Percentiles rank a stretch among this genome's conserved stretches.
phyloP scores from a whole-genome alignment of 2,113 vertebrate species.

The Scytalopus superciliaris region DNA sequence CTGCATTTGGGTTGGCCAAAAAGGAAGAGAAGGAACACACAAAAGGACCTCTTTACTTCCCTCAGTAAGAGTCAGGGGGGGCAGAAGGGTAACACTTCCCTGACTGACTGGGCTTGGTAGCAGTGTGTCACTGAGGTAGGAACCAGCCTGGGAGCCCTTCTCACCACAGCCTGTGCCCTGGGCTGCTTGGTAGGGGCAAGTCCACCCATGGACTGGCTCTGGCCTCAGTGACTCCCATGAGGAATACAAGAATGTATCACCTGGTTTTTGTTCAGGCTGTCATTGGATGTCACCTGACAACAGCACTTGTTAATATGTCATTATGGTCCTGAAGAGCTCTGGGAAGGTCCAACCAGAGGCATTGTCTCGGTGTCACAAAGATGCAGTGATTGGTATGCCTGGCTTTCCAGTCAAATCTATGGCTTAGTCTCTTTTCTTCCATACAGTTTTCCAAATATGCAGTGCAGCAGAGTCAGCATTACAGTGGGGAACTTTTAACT shows the following conservation, averaged over 20 bases:
- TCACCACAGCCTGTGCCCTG: not conserved
- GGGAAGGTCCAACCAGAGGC: not conserved
- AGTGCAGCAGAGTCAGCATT: not conserved
- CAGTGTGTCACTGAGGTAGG: not conserved
- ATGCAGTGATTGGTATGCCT: not conserved
- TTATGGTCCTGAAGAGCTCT: not conserved
- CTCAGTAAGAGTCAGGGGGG: not conserved
- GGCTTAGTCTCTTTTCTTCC: not conserved
- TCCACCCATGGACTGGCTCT: not conserved
- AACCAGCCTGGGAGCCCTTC: not conserved
- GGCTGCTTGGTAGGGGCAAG: not conserved
- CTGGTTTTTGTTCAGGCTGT: not conserved
- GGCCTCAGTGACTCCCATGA: not conserved
- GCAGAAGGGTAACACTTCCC: not conserved
- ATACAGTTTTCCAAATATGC: not conserved
- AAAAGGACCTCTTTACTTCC: not conserved
- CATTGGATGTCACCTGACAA: not conserved
- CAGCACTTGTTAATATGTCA: not conserved
- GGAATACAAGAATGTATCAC: not conserved
- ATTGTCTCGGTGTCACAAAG: not conserved
- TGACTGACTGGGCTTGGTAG: not conserved
- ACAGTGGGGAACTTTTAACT: not conserved
- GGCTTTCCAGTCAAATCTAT: not conserved
- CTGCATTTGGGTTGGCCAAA: not conserved
- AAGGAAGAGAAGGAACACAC: not conserved